These are phyloP conservation scores for Ptychodera flava DNA, from an alignment of 35 echinoderm and acorn worm genomes.

Conservation along the genomic window DNA sequence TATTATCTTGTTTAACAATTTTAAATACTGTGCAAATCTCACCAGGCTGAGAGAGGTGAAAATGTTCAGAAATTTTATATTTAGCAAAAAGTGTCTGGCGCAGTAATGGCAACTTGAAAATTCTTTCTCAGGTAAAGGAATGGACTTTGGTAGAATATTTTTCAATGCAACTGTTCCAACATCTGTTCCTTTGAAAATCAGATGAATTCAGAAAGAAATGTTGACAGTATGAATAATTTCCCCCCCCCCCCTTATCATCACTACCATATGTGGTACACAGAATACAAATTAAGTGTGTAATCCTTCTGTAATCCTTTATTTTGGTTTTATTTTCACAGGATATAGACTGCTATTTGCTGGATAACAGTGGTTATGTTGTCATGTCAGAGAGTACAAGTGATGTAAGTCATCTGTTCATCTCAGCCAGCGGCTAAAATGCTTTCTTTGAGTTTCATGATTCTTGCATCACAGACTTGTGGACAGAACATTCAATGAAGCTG, in stretches of 20 bases:
- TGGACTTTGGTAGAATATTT: too few relatives aligned
- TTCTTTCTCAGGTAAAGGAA: too few relatives aligned
- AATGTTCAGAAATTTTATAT: too few relatives aligned
- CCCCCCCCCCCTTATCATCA: too few relatives aligned
- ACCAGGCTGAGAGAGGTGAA: too few relatives aligned
- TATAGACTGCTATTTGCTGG: not conserved
- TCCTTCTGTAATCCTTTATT: not conserved
- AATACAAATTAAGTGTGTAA: not conserved
- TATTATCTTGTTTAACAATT: too few relatives aligned
- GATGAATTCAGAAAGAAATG: too few relatives aligned
- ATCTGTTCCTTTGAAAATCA: not conserved
- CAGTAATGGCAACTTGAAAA: too few relatives aligned
- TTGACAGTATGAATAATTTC: too few relatives aligned
- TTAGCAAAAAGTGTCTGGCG: too few relatives aligned
- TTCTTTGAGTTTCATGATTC: not conserved
- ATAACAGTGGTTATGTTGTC: not conserved
- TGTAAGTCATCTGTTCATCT: not conserved
- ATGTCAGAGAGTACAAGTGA: not conserved
- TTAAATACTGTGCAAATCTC: too few relatives aligned
- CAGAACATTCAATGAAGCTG: not conserved
- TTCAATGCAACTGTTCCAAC: not conserved
- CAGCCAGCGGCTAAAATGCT: not conserved
- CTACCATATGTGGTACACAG: not conserved
- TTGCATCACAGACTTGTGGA: not conserved
- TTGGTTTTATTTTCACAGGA: not conserved